Evolutionary conservation across 2,797 vertebrate genomes (phyloP).

Genomic region (Mormyrus proboscirostris): DNA sequence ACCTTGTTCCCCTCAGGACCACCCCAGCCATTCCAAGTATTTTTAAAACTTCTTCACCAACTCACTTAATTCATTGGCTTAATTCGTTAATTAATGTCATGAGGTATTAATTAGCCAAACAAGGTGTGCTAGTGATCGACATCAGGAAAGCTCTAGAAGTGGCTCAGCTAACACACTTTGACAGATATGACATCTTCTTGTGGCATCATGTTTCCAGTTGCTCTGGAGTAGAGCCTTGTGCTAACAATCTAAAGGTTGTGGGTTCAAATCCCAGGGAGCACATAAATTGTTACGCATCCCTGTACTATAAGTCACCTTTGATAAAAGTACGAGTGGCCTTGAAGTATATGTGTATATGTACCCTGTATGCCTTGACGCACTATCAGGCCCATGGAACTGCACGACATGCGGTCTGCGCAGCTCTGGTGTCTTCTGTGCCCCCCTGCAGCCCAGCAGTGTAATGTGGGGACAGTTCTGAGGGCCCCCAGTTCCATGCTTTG

Average conservation of each 20-base stretch:
- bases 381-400: background rate
- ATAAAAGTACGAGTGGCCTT: background rate
- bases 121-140: background rate
- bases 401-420: slow-evolving; percentile 52
- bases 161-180: background rate
- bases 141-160: background rate
- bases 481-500: slow-evolving; percentile 57
- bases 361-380: background rate
- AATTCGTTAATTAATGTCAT: background rate
- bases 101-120: background rate
- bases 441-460: slow-evolving; percentile 11
- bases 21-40: background rate
- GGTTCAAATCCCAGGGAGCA: background rate
- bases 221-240: background rate
- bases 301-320: background rate
- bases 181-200: background rate
- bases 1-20: background rate
- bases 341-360: background rate
- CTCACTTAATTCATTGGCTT: background rate
- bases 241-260: background rate
- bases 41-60: background rate
- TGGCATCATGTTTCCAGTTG: background rate
- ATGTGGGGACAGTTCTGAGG: slow-evolving; percentile 40
- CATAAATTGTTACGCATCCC: background rate
- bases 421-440: slow-evolving; percentile 33